Conservation (phyloP, 2,113 vertebrate genomes). For the Phaethornis superciliosus region DNA sequence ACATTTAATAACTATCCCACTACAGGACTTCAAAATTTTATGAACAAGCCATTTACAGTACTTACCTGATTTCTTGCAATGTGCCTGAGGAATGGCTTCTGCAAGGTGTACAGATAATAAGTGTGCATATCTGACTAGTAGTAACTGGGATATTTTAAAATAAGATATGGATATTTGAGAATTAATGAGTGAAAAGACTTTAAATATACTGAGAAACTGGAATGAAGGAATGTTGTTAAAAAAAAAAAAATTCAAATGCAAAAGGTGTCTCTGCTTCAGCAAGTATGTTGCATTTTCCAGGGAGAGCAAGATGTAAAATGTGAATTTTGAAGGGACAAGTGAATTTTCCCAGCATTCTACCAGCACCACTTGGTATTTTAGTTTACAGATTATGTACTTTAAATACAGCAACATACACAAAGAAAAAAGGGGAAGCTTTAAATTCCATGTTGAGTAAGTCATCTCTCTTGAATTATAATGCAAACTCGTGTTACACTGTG, state of each 20-base stretch:
- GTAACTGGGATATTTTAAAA: not conserved
- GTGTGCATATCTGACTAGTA: not conserved
- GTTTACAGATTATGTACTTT: not conserved
- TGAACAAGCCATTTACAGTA: not conserved
- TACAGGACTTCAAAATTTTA: not conserved
- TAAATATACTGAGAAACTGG: not conserved
- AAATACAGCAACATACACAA: not conserved
- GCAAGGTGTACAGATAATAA: not conserved
- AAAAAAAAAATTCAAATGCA: not conserved
- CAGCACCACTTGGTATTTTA: not conserved
- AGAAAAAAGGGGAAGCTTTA: not conserved
- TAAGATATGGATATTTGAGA: not conserved
- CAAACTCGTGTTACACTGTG: not conserved
- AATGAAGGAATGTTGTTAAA: not conserved
- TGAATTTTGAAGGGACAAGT: no score
- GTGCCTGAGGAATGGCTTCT: not conserved
- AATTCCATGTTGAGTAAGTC: not conserved
- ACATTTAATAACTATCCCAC: not conserved
- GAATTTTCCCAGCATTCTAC: not conserved
- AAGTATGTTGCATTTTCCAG: not conserved
- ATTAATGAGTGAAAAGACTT: not conserved
- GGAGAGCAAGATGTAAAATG: not conserved
- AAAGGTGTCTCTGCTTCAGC: not conserved
- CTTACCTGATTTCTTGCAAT: not conserved
- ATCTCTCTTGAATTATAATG: not conserved